phyloP scores from a whole-genome alignment of 1,140 invertebrate species.

The Heterodera carotae region DNA sequence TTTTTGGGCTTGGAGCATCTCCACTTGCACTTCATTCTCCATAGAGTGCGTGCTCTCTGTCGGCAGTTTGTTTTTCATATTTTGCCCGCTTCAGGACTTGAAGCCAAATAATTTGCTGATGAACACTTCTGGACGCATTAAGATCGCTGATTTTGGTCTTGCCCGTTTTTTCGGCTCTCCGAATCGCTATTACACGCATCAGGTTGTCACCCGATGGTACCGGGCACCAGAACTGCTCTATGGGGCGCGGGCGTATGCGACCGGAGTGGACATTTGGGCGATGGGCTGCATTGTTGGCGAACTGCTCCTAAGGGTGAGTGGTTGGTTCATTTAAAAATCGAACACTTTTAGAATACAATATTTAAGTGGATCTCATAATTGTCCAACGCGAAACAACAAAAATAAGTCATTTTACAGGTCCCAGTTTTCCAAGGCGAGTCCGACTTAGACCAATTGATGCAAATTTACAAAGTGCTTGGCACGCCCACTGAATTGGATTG shows the following conservation, averaged over 20 bases:
- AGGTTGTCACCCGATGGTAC: slow-evolving; percentile 84
- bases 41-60: slow-evolving; percentile 72
- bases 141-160: slow-evolving; percentile 97
- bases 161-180: slow-evolving; percentile 96
- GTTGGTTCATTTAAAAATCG: too few relatives aligned
- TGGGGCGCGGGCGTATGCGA: slow-evolving; percentile 89
- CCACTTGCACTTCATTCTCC: slow-evolving; percentile 93
- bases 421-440: slow-evolving; percentile 94
- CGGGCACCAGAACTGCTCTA: slow-evolving; percentile 84
- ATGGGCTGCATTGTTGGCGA: slow-evolving; percentile 96
- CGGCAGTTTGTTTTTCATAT: slow-evolving; percentile 5
- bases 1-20: slow-evolving; percentile 91
- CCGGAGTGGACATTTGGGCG: slow-evolving; percentile 97
- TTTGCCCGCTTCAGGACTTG: slow-evolving; percentile 76
- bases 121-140: slow-evolving; percentile 85
- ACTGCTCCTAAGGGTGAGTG: slow-evolving; percentile 75
- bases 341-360: too few relatives aligned
- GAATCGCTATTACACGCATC: slow-evolving; percentile 91
- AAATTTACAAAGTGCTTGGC: slow-evolving; percentile 88
- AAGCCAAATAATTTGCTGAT: slow-evolving; percentile 98
- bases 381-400: too few relatives aligned
- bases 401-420: slow-evolving; percentile 68
- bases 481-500: slow-evolving; percentile 89
- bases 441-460: slow-evolving; percentile 90
- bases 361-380: too few relatives aligned